Evolutionary conservation across 2,888 invertebrate genomes (phyloP).

Genomic region (Meghimatium bilineatum): DNA sequence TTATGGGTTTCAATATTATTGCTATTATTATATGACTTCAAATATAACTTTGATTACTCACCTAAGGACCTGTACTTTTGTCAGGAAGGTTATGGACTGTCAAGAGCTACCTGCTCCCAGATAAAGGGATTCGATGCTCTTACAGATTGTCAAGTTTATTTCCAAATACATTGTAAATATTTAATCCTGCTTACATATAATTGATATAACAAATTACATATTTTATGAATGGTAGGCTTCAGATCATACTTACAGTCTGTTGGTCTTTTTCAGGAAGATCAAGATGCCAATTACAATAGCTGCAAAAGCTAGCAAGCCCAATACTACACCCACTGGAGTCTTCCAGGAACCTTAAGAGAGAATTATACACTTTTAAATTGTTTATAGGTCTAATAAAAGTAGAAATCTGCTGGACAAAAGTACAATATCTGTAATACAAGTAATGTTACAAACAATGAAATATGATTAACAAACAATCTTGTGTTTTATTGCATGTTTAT

Average conservation of each 20-base stretch:
- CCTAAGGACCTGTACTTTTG: no score
- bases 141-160: no score
- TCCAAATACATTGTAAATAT: no score
- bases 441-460: not conserved
- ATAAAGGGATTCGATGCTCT: no score
- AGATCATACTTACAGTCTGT: slow-evolving; percentile 49
- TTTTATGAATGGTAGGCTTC: not conserved
- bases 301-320: slow-evolving; percentile 57
- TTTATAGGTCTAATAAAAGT: not conserved
- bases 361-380: no score
- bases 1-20: no score
- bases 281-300: slow-evolving; percentile 53
- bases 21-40: no score
- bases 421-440: not conserved
- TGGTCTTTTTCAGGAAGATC: slow-evolving; percentile 53
- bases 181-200: no score
- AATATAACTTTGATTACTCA: no score
- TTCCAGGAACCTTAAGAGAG: slow-evolving; percentile 48
- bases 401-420: not conserved
- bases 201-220: no score
- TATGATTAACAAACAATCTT: not conserved
- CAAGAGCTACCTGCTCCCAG: no score
- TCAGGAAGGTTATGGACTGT: no score
- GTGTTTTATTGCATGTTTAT: not conserved
- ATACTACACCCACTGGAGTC: slow-evolving; percentile 58